Evolutionary conservation across 2,113 vertebrate species (phyloP).

Genomic region (Pseudorasbora parva): DNA sequence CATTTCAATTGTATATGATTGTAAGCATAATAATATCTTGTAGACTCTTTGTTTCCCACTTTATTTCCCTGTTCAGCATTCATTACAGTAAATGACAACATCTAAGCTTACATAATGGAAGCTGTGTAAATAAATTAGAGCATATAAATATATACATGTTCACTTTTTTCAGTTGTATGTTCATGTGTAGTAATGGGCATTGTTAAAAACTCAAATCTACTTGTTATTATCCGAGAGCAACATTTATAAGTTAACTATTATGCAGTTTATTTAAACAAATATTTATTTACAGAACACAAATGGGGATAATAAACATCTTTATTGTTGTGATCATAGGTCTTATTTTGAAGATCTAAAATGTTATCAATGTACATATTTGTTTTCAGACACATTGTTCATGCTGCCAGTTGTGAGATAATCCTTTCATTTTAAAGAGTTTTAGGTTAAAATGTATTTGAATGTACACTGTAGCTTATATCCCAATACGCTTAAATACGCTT

Average conservation of each 20-base stretch:
- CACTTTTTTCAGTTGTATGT: constrained; percentile 12
- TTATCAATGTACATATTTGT: background rate
- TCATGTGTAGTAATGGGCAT: background rate
- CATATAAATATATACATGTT: background rate
- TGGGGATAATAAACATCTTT: background rate
- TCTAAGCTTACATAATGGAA: background rate
- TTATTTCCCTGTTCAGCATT: background rate
- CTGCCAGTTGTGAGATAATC: background rate
- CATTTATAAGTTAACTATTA: background rate
- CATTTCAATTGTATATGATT: background rate
- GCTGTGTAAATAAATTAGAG: constrained; percentile 27
- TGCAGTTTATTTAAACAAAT: background rate
- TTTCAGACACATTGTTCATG: background rate
- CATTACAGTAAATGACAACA: background rate
- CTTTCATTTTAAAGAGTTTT: background rate
- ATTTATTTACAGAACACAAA: background rate
- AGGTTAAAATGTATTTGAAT: background rate
- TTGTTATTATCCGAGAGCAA: background rate
- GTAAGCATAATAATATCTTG: background rate
- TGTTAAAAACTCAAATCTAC: background rate
- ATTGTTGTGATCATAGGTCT: background rate
- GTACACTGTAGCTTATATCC: background rate
- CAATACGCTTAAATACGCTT: too few relatives aligned
- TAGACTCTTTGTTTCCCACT: background rate
- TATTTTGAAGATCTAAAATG: constrained; percentile 5